Evolutionary conservation across 2,888 invertebrate species (phyloP).

Genomic region (Tachina fera): DNA sequence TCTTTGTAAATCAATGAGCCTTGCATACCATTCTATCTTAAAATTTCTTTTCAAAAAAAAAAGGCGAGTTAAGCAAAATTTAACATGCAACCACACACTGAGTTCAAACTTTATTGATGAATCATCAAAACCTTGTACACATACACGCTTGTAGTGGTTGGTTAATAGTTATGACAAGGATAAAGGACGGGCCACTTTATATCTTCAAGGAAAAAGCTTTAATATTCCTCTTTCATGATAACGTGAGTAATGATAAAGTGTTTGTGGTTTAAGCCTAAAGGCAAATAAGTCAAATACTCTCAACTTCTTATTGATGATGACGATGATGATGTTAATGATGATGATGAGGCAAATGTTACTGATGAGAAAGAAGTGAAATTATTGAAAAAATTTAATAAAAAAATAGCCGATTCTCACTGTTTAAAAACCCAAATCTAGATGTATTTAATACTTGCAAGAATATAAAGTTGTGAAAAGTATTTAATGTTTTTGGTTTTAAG

Average conservation of each 20-base stretch:
- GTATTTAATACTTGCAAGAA: background rate
- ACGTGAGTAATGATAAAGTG: slow-evolving; percentile 60
- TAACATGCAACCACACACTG: slow-evolving; percentile 51
- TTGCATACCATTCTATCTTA: slow-evolving; percentile 25
- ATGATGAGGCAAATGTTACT: slow-evolving; percentile 4
- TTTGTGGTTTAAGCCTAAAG: slow-evolving; percentile 55
- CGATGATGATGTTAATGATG: slow-evolving; percentile 4
- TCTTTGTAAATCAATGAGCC: slow-evolving; percentile 61
- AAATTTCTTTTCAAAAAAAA: background rate
- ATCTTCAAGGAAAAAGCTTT: background rate
- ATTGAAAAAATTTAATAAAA: slow-evolving; percentile 6
- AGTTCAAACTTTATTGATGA: slow-evolving; percentile 64
- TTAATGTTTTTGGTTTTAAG: background rate
- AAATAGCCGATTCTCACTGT: background rate
- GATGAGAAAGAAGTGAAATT: slow-evolving; percentile 33
- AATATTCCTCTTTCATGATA: slow-evolving; percentile 17
- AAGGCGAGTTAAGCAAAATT: slow-evolving; percentile 10
- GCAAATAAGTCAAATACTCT: slow-evolving; percentile 61
- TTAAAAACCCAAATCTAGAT: background rate
- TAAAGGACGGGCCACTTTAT: background rate
- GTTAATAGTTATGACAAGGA: background rate
- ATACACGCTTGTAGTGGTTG: background rate
- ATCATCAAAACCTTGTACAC: slow-evolving; percentile 39
- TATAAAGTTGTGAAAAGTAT: background rate
- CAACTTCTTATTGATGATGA: slow-evolving; percentile 37